Evolutionary conservation across 2,113 vertebrate species (phyloP), one percentile per base, ranked within the genome.

Genomic region (Loxodonta africana): DNA sequence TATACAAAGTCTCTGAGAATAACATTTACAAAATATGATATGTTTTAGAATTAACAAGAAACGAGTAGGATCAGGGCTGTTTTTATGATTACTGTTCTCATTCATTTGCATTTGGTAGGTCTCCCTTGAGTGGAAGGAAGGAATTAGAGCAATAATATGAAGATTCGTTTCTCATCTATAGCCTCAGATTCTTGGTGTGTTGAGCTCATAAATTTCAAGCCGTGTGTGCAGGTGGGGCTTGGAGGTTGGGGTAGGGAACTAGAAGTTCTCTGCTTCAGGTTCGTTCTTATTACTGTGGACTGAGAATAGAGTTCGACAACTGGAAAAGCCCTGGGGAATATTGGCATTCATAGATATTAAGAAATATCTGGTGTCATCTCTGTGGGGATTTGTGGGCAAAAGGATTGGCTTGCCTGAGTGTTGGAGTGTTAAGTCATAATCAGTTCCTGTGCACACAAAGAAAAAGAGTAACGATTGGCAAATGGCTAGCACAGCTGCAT

Each of bases 401-500:
- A 94, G 8, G 11, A 97, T 94, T 78, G 1, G 83, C 95, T 94
- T 98, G 88, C 88, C 21, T 1, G 12, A 84, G 69, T 93, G 84
- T 77, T 94, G 46, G 28, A 92, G 33, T 88, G 21, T 95, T 98
- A 97, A 97, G 97, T 97, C 89, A 69, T 88, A 91, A 96, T 82
- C 96, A 83, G 11, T 78, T 95, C 96, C 91, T 95, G 21, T 48
- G 78, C 0, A 63, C 3, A 80, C 89, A 69, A 80, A 23, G 67
- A 71, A 18, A 48, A 11, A 80, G 20, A 97, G n/a, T 67, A 96
- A 96, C 62, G 91, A 98, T 62, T 97, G 96, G 94, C 96, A 97
- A 98, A 96, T 90, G 62, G 53, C 26, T 98, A 97, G 65, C 78
- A 98, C 98, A 98, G 98, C 94, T 98, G 97, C 94, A 96, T 98